phyloP scores from a whole-genome alignment of 2,797 vertebrate species.

The Xenopus petersii region DNA sequence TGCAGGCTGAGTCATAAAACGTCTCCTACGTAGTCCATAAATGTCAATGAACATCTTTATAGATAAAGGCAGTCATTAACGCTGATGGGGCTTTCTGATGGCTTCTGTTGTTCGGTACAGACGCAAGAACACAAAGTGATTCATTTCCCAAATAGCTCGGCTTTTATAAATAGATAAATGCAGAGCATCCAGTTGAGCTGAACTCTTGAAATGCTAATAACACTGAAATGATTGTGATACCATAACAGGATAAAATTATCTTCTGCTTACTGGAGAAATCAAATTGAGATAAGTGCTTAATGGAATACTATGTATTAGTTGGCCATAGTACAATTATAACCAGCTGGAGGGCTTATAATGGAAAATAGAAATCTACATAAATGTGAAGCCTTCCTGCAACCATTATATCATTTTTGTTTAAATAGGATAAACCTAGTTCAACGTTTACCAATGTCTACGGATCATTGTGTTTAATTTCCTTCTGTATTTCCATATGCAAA shows the following conservation, averaged over 20 bases:
- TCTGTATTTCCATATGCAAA: too few relatives aligned
- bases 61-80: conserved; percentile 36
- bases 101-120: conserved; percentile 12
- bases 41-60: conserved; percentile 33
- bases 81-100: conserved; percentile 27
- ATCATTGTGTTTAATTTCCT: too few relatives aligned
- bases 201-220: conserved; percentile 29
- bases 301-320: conserved; percentile 26
- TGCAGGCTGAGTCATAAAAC: conserved; percentile 40
- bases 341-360: neutral
- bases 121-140: conserved; percentile 24
- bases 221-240: conserved; percentile 19
- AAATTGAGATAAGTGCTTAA: conserved; percentile 40
- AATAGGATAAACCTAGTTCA: too few relatives aligned
- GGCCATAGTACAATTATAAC: conserved; percentile 20
- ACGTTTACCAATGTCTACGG: too few relatives aligned
- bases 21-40: conserved; percentile 26
- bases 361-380: too few relatives aligned
- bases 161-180: conserved; percentile 23
- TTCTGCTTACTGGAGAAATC: conserved; percentile 27
- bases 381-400: too few relatives aligned
- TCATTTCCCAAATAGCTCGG: conserved; percentile 19
- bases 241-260: conserved; percentile 24
- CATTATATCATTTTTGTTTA: too few relatives aligned
- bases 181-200: conserved; percentile 23